Base-by-base conservation (phyloP, 2,113 vertebrate species). In the Ancistrus triradiatus region DNA sequence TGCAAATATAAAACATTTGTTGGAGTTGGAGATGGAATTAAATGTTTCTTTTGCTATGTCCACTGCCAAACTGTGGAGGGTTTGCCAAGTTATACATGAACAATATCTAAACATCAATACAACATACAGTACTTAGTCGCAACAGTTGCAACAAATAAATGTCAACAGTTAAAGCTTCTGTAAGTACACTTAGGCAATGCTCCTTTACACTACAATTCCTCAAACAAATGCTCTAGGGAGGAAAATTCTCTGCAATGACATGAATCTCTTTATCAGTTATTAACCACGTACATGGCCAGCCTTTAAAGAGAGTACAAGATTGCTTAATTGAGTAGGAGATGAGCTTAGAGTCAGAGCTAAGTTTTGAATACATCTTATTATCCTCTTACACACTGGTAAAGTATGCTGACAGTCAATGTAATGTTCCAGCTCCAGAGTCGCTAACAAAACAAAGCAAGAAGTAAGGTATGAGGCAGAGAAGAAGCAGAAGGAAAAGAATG, bases 161-260 rank as follows among this genome's bases (percentile, higher is more conserved):
- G 24, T 65, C 13, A 65, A 65, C 37, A 44, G 22, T 43, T 18
- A 11, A 58, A 58, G 38, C 35, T 37, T 9, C 2, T 40, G 17
- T 22, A 56, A 40, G n/a, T 31, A 31, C 3, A 4, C 7, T 31
- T 31, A 31, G 27, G 27, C 27, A 31, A 7, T 31, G 27, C 3
- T 31, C 7, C 27, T 31, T 31, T 4, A 31, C 3, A 31, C 27
- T 31, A n/a, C n/a, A n/a, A n/a, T n/a, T n/a, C n/a, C n/a, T n/a
- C n/a, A n/a, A n/a, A n/a, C n/a, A n/a, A n/a, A n/a, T n/a, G n/a
- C n/a, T n/a, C n/a, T n/a, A n/a, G n/a, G n/a, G n/a, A 37, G 35
- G 14, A 37, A 37, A 7, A 4, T 8, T 37, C 35, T 13, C 35
- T 37, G 35, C 9, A 6, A 37, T 8, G 9, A 37, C 9, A 13